Evolutionary conservation across 2,113 vertebrate species (phyloP).

Genomic region (Atrichornis clamosus): DNA sequence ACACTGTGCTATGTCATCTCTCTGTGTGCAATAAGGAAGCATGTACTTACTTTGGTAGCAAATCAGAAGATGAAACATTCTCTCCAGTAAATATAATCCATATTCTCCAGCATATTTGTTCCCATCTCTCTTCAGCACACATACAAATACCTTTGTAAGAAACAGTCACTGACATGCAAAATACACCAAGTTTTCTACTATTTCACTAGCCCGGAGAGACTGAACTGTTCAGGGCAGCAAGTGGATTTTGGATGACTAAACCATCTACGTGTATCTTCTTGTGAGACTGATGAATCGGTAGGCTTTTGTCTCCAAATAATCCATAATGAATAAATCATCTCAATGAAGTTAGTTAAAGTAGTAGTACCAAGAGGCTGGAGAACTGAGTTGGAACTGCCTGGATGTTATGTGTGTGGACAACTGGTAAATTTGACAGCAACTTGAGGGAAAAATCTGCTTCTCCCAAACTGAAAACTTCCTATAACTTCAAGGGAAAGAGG

Average conservation of each 20-base stretch:
- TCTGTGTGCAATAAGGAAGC: neutral
- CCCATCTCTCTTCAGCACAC: neutral
- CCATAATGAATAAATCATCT: neutral
- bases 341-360: neutral
- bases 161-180: neutral
- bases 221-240: neutral
- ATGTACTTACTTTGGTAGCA: neutral
- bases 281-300: neutral
- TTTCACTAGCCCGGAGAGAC: neutral
- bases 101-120: neutral
- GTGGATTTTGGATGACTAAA: neutral
- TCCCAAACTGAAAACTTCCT: neutral
- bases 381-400: neutral
- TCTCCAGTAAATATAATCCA: neutral
- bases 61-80: neutral
- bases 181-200: neutral
- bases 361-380: neutral
- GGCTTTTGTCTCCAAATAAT: neutral
- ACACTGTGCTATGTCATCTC: neutral
- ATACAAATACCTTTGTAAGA: neutral
- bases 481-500: neutral
- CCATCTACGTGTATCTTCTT: neutral
- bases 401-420: accelerated
- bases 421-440: neutral
- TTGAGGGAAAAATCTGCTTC: neutral